Base-by-base conservation (phyloP, 2,888 invertebrate species). In the Epirrita christyi region DNA sequence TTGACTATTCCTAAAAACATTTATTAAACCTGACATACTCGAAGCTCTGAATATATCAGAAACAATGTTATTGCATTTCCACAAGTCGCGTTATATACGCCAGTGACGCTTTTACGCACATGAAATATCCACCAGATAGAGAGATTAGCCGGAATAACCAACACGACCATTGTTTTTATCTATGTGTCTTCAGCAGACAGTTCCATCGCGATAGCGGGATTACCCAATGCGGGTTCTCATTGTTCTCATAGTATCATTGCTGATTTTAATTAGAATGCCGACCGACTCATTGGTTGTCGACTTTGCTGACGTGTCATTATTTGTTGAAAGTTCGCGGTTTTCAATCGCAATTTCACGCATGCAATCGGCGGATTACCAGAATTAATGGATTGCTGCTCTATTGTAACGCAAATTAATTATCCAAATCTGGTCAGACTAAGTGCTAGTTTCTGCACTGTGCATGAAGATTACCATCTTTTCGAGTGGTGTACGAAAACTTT, bases 101-200 rank as follows among this genome's bases (percentile, higher is more conserved):
- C 32, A 9, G 32, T 32, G 8, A 36, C 15, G 21, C 44, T 46
- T 27, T 47, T 41, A 48, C 40, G 21, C 21, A 38, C 38, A 32
- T 43, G 42, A 63, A 38, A 57, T 27, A 44, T 51, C 41, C 55
- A 58, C 21, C 36, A 40, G 58, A 57, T 61, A 49, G 47, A 53
- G 48, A 63, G 72, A 74, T 75, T 70, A 68, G 61, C 63, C 56
- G 64, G 70, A 73, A 76, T 75, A 76, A 71, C 62, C 67, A 76
- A 70, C 76, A 66, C 64, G 59, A 64, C 73, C 70, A 82, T 81
- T 83, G 83, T 83, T 75, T 76, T 75, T 68, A 72, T 64, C 63
- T 62, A 66, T 70, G 65, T 64, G 70, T 67, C 70, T 73, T 66
- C 68, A 67, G 66, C 56, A 55, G 62, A 66, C 75, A 67, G 72